Conservation (phyloP, 2,113 vertebrate species). For the Corapipo altera region DNA sequence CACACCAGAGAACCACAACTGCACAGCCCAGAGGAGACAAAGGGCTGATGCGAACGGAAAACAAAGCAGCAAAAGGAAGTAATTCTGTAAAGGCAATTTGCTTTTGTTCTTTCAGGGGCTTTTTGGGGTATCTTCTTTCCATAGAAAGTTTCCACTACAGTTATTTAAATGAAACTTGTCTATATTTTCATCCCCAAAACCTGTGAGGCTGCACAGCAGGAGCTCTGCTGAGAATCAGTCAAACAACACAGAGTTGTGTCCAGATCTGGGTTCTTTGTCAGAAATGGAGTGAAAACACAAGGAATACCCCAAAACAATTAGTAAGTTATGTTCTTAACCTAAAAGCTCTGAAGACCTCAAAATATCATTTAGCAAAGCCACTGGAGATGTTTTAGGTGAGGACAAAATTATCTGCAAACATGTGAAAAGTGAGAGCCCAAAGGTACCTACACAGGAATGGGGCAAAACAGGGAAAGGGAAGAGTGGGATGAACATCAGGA, state of each 20-base stretch:
- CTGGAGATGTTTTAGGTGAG: background rate
- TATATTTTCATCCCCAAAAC: constrained; percentile 2
- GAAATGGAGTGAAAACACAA: background rate
- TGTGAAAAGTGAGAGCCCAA: background rate
- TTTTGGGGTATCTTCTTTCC: constrained; percentile 65
- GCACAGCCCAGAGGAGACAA: constrained; percentile 43
- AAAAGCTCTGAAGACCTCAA: background rate
- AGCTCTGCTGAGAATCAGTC: background rate
- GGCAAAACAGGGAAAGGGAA: background rate
- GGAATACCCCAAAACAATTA: background rate
- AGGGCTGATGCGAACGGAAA: constrained; percentile 61
- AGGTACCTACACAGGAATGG: background rate
- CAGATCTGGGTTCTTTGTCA: background rate
- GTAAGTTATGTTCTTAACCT: background rate
- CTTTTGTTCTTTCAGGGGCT: constrained; percentile 66
- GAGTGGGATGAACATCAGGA: background rate
- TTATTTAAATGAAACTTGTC: constrained; percentile 31
- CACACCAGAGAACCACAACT: constrained; percentile 46
- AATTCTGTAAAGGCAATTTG: background rate
- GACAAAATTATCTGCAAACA: background rate
- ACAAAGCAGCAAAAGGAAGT: constrained; percentile 55
- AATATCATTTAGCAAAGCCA: background rate
- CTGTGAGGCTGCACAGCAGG: background rate
- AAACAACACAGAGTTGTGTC: rapidly evolving
- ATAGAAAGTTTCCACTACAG: constrained; percentile 74